A percentile compares a stretch with the other conserved stretches of the same genome.
Conservation (phyloP, 1,140 invertebrate species). For the Bemisia tabaci region DNA sequence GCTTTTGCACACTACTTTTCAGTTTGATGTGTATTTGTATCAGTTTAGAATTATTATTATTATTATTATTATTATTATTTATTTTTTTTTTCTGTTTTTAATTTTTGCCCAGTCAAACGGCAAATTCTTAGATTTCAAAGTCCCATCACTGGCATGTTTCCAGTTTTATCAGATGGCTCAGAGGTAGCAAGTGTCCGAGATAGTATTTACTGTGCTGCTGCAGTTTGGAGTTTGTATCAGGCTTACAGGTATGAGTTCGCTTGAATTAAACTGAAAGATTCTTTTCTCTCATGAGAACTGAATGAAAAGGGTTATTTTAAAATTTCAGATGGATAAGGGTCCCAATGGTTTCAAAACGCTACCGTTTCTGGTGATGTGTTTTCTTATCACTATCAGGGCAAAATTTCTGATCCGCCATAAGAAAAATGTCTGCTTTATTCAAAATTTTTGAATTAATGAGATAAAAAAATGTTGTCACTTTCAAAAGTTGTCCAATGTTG, state of each 20-base stretch:
- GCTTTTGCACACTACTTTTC: too few species aligned
- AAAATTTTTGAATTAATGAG: too few species aligned
- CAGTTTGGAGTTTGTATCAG: conserved; percentile 91
- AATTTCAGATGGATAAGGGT: not conserved
- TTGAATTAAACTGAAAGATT: not conserved
- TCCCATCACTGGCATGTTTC: conserved; percentile 87
- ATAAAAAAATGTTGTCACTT: too few species aligned
- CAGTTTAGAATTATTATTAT: too few species aligned
- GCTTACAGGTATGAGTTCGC: conserved; percentile 79
- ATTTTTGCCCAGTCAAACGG: conserved; percentile 65
- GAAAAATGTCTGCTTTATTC: too few species aligned
- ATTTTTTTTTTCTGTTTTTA: too few species aligned
- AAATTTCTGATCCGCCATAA: too few species aligned
- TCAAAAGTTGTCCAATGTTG: too few species aligned
- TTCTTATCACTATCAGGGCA: too few species aligned
- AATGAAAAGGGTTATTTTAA: not conserved
- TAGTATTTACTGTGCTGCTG: conserved; percentile 90
- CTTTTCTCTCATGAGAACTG: not conserved
- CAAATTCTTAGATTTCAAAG: conserved; percentile 87
- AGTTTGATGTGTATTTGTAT: too few species aligned
- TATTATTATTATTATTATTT: too few species aligned
- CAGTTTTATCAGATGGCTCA: conserved; percentile 65
- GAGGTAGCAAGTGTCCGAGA: conserved; percentile 78
- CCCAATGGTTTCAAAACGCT: not conserved
- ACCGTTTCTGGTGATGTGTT: not conserved